Evolutionary conservation across 2,888 invertebrate genomes (phyloP).

Genomic region (Thymelicus lineola): DNA sequence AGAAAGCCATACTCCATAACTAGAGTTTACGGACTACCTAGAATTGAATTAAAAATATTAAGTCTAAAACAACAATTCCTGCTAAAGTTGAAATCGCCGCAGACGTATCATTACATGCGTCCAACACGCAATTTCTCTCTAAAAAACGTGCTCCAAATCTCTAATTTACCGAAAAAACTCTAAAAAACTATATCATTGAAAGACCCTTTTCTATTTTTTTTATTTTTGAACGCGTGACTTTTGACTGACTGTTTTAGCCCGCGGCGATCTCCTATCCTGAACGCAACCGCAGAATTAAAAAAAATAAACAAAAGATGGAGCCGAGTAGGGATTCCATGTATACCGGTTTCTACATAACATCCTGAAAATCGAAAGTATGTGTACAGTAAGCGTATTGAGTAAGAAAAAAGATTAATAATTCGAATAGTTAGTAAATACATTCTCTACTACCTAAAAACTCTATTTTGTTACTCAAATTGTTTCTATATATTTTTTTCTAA

Average conservation of each 20-base stretch:
- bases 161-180: slow-evolving; percentile 78
- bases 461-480: too few relatives aligned
- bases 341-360: background rate
- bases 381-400: too few relatives aligned
- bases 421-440: too few relatives aligned
- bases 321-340: slow-evolving; percentile 44
- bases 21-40: slow-evolving; percentile 35
- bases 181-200: slow-evolving; percentile 77
- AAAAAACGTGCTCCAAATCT: slow-evolving; percentile 68
- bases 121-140: slow-evolving; percentile 79
- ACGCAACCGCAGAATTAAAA: slow-evolving; percentile 69
- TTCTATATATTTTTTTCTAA: too few relatives aligned
- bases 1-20: background rate
- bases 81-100: slow-evolving; percentile 51
- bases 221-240: slow-evolving; percentile 76
- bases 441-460: too few relatives aligned
- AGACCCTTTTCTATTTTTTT: slow-evolving; percentile 66
- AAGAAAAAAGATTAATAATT: too few relatives aligned
- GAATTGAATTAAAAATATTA: slow-evolving; percentile 41
- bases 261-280: slow-evolving; percentile 71
- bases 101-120: slow-evolving; percentile 73
- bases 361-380: background rate
- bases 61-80: slow-evolving; percentile 45
- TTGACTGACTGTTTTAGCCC: slow-evolving; percentile 82
- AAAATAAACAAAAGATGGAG: slow-evolving; percentile 72